A percentile compares a stretch with the other conserved stretches of the same genome.
Evolutionary conservation across 2,888 invertebrate genomes (phyloP).

Genomic region (Athalia rosae): DNA sequence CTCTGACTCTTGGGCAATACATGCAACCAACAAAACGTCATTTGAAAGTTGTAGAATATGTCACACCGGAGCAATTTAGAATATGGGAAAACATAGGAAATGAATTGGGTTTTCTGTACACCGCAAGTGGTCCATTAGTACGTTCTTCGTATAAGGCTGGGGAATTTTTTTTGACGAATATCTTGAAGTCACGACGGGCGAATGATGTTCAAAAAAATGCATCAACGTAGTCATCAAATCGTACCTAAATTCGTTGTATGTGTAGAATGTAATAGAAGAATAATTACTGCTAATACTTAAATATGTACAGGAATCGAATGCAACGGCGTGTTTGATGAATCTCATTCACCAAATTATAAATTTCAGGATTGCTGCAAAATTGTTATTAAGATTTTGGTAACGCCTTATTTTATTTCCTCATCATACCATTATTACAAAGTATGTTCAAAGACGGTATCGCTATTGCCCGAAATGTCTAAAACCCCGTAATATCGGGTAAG

Average conservation of each 20-base stretch:
- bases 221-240: constrained; percentile 14
- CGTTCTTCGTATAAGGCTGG: constrained; percentile 99
- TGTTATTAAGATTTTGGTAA: constrained; percentile 15
- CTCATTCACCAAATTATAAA: no score
- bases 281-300: background rate
- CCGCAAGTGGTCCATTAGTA: constrained; percentile 98
- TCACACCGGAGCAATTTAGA: constrained; percentile 94
- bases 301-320: background rate
- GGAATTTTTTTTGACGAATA: constrained; percentile 91
- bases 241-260: background rate
- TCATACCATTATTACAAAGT: constrained; percentile 15
- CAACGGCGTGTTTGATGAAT: background rate
- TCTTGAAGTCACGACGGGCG: constrained; percentile 77
- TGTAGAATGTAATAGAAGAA: background rate
- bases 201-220: constrained; percentile 45
- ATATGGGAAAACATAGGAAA: constrained; percentile 89
- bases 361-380: no score
- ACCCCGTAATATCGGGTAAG: constrained; percentile 42
- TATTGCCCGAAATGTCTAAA: background rate
- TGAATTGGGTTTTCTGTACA: constrained; percentile 94
- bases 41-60: constrained; percentile 95
- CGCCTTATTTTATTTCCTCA: constrained; percentile 24
- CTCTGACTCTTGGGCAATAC: constrained; percentile 97
- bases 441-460: constrained; percentile 12
- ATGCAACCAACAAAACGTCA: constrained; percentile 99